These are phyloP conservation scores for Apus apus DNA, from an alignment of 2,113 vertebrate genomes.

Conservation along the genomic window DNA sequence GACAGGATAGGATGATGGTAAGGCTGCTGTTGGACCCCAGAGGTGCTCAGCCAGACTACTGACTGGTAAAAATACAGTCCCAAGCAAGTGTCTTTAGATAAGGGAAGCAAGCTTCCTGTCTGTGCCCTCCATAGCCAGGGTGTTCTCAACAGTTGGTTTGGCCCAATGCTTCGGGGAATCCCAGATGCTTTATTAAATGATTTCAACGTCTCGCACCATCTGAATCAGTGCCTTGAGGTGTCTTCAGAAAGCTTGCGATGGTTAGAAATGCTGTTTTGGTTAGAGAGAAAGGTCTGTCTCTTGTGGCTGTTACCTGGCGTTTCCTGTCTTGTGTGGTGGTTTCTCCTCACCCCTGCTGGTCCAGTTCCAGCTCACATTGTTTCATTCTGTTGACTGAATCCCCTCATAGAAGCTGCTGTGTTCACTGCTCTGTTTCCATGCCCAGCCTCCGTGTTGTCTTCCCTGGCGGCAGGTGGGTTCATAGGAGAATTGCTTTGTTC, in stretches of 20 bases:
- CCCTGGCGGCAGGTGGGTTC: neutral
- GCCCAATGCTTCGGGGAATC: neutral
- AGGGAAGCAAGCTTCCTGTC: neutral
- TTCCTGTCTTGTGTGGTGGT: neutral
- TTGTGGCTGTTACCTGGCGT: neutral
- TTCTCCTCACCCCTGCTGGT: neutral
- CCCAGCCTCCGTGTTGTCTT: neutral
- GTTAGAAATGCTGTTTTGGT: neutral
- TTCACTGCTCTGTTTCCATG: neutral
- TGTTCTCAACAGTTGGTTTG: neutral
- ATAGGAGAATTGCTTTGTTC: neutral
- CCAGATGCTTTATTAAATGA: neutral
- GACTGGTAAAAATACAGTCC: neutral
- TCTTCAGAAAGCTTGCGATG: neutral
- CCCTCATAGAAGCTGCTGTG: neutral
- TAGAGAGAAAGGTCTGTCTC: neutral
- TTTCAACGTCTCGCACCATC: neutral
- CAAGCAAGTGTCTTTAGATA: neutral
- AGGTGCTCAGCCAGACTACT: neutral
- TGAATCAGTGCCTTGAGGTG: neutral
- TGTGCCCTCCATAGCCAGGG: neutral
- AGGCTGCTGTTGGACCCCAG: neutral
- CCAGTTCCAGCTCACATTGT: neutral
- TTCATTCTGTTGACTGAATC: neutral
- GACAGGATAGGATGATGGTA: neutral